Conservation (phyloP, 2,888 invertebrate species). For the Epirrhoe tristata region DNA sequence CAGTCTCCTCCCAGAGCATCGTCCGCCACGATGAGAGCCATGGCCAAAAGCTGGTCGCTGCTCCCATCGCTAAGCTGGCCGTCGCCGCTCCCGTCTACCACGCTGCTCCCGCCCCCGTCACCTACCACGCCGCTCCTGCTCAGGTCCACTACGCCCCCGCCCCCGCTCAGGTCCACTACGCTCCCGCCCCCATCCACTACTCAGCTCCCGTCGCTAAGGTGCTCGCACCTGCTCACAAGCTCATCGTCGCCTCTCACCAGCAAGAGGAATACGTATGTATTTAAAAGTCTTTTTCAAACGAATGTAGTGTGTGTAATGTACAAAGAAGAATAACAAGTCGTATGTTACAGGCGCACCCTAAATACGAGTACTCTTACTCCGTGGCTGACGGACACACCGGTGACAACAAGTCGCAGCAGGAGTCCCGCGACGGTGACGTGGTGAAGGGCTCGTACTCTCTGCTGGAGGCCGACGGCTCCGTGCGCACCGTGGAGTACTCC, state of each 20-base stretch:
- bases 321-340: neutral
- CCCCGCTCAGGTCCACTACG: conserved; percentile 50
- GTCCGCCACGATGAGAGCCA: neutral
- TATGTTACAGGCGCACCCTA: conserved; percentile 67
- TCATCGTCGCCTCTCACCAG: conserved; percentile 10
- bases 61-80: conserved; percentile 46
- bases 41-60: conserved; percentile 2
- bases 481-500: conserved; percentile 83
- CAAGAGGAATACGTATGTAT: conserved; percentile 41
- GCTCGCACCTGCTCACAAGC: conserved; percentile 44
- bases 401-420: conserved; percentile 84
- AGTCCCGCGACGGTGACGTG: conserved; percentile 81
- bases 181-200: conserved; percentile 47
- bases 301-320: too few relatives aligned
- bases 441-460: conserved; percentile 85
- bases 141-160: conserved; percentile 46
- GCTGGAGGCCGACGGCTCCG: conserved; percentile 84
- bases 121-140: conserved; percentile 51
- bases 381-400: conserved; percentile 85
- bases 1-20: neutral
- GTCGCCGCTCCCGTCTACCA: conserved; percentile 49
- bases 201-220: conserved; percentile 51
- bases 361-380: conserved; percentile 83
- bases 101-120: conserved; percentile 45
- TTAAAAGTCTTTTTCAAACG: neutral